Percentiles rank a stretch among this genome's conserved stretches.
Evolutionary conservation across 1,140 invertebrate species (phyloP).

Genomic region (Cyclargus thomasi): DNA sequence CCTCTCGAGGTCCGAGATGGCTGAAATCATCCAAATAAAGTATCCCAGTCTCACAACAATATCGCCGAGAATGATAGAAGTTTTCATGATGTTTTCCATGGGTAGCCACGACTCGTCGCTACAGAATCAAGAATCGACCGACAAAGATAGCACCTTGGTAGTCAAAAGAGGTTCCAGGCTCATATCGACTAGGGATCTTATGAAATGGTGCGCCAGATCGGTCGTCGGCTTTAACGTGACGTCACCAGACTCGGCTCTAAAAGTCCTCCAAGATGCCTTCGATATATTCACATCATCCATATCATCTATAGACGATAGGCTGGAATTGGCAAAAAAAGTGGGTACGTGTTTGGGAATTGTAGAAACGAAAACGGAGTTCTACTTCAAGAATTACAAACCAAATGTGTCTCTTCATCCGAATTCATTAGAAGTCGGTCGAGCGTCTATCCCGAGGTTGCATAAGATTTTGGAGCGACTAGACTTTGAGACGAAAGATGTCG

Average conservation of each 20-base stretch:
- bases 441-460: slow-evolving; percentile 56
- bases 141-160: slow-evolving; percentile 43
- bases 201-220: slow-evolving; percentile 93
- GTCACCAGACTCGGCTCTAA: slow-evolving; percentile 83
- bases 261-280: slow-evolving; percentile 91
- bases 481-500: slow-evolving; percentile 69
- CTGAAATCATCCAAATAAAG: slow-evolving; percentile 79
- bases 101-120: slow-evolving; percentile 77
- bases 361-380: slow-evolving; percentile 88
- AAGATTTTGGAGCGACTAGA: slow-evolving; percentile 57
- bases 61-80: slow-evolving; percentile 85
- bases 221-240: slow-evolving; percentile 84
- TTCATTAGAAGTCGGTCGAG: slow-evolving; percentile 63
- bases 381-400: slow-evolving; percentile 87
- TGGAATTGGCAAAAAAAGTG: slow-evolving; percentile 83
- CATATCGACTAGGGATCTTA: slow-evolving; percentile 90
- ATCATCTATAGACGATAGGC: slow-evolving; percentile 77
- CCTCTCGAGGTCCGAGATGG: slow-evolving; percentile 83
- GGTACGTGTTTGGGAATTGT: slow-evolving; percentile 89
- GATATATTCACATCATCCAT: slow-evolving; percentile 92
- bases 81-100: slow-evolving; percentile 88
- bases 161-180: slow-evolving; percentile 77
- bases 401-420: slow-evolving; percentile 74
- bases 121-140: slow-evolving; percentile 47
- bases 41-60: slow-evolving; percentile 86